Evolutionary conservation across 1,140 invertebrate species (phyloP), one percentile per base, ranked within the genome.

Genomic region (Macrotrachela quadricornifera): DNA sequence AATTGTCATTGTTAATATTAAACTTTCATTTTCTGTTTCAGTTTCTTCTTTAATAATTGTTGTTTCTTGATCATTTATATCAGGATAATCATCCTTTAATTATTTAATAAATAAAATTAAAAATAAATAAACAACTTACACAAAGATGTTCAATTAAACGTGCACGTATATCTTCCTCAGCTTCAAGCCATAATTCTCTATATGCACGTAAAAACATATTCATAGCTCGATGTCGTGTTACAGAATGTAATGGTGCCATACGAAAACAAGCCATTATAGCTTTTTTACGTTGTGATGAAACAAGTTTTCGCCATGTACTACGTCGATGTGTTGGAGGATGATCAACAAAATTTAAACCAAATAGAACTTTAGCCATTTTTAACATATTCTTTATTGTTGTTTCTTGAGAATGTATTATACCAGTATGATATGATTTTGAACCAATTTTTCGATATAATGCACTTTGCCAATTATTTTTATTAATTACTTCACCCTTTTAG

Each of bases 231-330:
- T 99, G 94, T 70, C 91, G 92, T 66, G 91, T 87, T 64, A 97
- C 76, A 70, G 84, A 85, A 76, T 99, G 88, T 58, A 99, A 76
- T 57, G 92, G 87, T 61, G 82, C 80, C 77, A 97, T 92, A 62
- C 92, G 79, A 79, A 99, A 99, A 76, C 94, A 99, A 67, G 88
- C 88, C 70, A 99, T 90, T 59, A 99, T 91, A 36, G 92, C 92
- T 70, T 91, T 79, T 74, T 99, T 99, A 60, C 94, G 78, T 73
- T 96, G 91, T 62, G 87, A 91, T 37, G 90, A 94, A 57, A 99
- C 87, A 62, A 92, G 82, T 51, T 88, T 95, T 64, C 85, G 80
- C 76, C 90, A 92, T 56, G 83, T 82, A 73, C 84, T 83, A 74
- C 90, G 91, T 73, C 81, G 80, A 75, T 83, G 81, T 72, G 83